Base-by-base conservation (phyloP, 2,113 vertebrate genomes). In the Clinocottus analis region DNA sequence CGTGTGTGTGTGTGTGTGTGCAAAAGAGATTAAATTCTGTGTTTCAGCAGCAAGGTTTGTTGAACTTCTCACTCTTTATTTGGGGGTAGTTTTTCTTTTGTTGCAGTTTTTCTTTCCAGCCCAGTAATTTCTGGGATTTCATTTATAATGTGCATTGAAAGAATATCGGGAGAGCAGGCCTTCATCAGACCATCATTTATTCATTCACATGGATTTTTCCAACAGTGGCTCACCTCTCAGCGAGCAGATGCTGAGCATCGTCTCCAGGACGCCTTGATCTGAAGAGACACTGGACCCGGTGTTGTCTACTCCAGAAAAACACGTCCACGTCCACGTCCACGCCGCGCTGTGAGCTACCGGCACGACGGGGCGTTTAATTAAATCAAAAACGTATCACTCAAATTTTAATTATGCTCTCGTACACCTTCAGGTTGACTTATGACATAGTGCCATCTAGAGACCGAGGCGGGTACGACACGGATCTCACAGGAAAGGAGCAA, bases 361-460 rank as follows among this genome's bases (percentile, higher is more conserved):
- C 90, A 87, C 61, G 23, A 86, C 43, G 85, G 90, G 90, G 77
- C 60, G 75, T 88, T 91, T 92, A 88, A 92, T 93, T 91, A 91
- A 89, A 87, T 82, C 72, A 79, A 83, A 87, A 93, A 90, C 78
- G 76, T 89, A 91, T 90, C 84, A 83, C 74, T 89, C 73, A 79
- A 59, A 61, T 90, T 89, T 86, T 91, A 93, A 94, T 94, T 87
- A 91, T 65, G 77, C 83, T 89, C 37, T 73, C 65, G 37, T 21
- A 39, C 41, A 33, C 27, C 61, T 70, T 70, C 39, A 62, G 25
- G 19, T 85, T 86, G 78, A 87, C 79, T 91, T 90, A 80, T 89
- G 90, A 80, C 78, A 85, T 92, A 94, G 88, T 93, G 90, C 94
- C 94, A 95, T 94, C 94, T 94, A 93, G 84, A 91, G 92, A 85